Percentiles rank a stretch among this genome's conserved stretches.
These are phyloP conservation scores for Spinibarbus caldwelli DNA, from an alignment of 2,797 vertebrate species.

Conservation along the genomic window DNA sequence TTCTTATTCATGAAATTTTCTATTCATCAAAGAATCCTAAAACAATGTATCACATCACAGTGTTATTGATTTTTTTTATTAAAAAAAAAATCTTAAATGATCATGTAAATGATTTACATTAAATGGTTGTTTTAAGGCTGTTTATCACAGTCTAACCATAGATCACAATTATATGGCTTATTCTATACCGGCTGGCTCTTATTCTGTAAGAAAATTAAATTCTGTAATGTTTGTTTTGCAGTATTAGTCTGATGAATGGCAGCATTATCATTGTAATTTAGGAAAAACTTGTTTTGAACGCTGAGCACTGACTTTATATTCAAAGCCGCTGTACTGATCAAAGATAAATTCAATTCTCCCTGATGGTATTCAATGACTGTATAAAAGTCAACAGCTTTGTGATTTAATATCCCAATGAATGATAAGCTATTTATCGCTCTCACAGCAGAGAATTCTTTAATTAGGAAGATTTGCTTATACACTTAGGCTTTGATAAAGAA, in stretches of 20 bases:
- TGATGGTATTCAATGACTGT: conserved; percentile 40
- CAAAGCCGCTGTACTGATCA: conserved; percentile 35
- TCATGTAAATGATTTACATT: not conserved
- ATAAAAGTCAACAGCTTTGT: conserved; percentile 50
- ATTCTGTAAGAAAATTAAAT: not conserved
- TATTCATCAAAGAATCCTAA: not conserved
- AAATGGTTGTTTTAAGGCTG: not conserved
- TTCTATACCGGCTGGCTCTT: not conserved
- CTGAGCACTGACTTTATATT: conserved; percentile 40
- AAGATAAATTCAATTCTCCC: conserved; percentile 37
- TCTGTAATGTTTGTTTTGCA: not conserved
- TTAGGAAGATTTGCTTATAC: conserved; percentile 51
- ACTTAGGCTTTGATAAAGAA: conserved; percentile 23
- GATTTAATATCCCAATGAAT: conserved; percentile 44
- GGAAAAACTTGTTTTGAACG: not conserved
- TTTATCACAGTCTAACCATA: not conserved
- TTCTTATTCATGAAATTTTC: not conserved
- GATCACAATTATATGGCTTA: not conserved
- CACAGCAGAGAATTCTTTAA: conserved; percentile 68
- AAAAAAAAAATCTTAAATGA: not conserved
- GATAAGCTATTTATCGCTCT: conserved; percentile 57
- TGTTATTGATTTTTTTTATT: not conserved
- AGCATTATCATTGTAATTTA: conserved; percentile 13
- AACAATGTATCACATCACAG: not conserved
- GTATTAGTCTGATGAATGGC: not conserved